A percentile compares a stretch with the other conserved stretches of the same genome.
Evolutionary conservation across 2,113 vertebrate genomes (phyloP).

Genomic region (Upupa epops): DNA sequence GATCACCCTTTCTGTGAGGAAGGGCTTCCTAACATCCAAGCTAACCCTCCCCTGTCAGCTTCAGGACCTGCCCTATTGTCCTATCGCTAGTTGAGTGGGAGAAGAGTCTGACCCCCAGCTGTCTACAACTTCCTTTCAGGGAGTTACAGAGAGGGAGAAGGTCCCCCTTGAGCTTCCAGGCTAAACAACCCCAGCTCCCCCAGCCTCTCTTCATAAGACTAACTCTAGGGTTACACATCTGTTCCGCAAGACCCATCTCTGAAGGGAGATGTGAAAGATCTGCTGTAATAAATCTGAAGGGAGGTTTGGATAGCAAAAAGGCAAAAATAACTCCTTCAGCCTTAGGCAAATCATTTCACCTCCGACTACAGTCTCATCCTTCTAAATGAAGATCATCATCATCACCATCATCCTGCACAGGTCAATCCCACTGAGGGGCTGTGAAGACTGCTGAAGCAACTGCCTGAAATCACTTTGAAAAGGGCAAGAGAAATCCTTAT

Average conservation of each 20-base stretch:
- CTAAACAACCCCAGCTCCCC: too few species aligned
- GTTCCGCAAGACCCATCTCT: background rate
- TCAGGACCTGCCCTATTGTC: too few species aligned
- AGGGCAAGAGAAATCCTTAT: background rate
- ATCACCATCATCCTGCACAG: background rate
- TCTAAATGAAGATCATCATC: background rate
- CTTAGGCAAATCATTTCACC: background rate
- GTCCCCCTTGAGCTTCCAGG: background rate
- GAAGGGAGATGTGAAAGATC: background rate
- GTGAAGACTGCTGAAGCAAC: background rate
- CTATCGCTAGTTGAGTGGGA: too few species aligned
- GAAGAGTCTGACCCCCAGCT: too few species aligned
- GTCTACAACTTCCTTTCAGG: too few species aligned
- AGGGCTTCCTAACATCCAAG: too few species aligned
- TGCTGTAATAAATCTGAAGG: background rate
- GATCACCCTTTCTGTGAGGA: too few species aligned
- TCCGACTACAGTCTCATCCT: background rate
- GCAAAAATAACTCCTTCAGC: background rate
- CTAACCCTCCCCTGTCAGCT: too few species aligned
- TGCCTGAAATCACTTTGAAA: background rate
- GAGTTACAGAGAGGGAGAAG: too few species aligned
- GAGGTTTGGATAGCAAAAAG: background rate
- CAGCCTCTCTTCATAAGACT: too few species aligned
- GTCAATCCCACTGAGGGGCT: background rate
- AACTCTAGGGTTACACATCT: conserved; percentile 18